Evolutionary conservation across 2,797 vertebrate species (phyloP).

Genomic region (Semaprochilodus insignis): DNA sequence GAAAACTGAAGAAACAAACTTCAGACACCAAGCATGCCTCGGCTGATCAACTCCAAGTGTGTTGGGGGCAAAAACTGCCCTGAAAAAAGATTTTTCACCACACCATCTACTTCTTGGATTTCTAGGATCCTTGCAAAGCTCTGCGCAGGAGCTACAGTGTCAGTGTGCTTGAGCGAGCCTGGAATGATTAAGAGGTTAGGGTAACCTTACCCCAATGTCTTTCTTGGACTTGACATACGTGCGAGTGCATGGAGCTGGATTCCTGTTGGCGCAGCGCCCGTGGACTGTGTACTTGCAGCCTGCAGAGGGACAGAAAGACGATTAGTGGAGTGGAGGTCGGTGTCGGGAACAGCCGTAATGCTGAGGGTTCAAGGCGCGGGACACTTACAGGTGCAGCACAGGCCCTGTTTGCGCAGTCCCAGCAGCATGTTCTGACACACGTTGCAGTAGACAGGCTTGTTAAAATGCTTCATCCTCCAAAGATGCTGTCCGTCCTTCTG

Average conservation of each 20-base stretch:
- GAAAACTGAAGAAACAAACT: not conserved
- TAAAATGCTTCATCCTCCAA: constrained; percentile 93
- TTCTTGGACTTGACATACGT: constrained; percentile 94
- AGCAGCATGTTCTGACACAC: constrained; percentile 87
- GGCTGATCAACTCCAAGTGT: not conserved
- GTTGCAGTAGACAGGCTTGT: constrained; percentile 90
- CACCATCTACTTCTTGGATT: not conserved
- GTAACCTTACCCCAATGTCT: constrained; percentile 85
- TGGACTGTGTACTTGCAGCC: constrained; percentile 93
- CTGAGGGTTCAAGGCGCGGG: not conserved
- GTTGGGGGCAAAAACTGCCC: too few species aligned
- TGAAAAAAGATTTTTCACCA: not conserved
- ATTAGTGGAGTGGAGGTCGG: not conserved
- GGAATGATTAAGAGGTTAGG: constrained; percentile 29
- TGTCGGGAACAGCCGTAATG: not conserved
- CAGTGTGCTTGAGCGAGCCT: not conserved
- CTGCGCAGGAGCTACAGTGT: not conserved
- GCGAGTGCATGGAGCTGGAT: constrained; percentile 84
- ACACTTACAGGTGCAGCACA: constrained; percentile 91
- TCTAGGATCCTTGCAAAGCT: not conserved
- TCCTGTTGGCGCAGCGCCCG: constrained; percentile 89
- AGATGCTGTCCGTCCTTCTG: constrained; percentile 91
- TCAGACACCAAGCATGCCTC: not conserved
- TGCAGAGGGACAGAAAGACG: constrained; percentile 58
- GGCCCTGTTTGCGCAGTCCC: constrained; percentile 89